Percentiles rank a stretch among this genome's conserved stretches.
phyloP scores from a whole-genome alignment of 2,113 vertebrate species.

The Glaucomys volans region DNA sequence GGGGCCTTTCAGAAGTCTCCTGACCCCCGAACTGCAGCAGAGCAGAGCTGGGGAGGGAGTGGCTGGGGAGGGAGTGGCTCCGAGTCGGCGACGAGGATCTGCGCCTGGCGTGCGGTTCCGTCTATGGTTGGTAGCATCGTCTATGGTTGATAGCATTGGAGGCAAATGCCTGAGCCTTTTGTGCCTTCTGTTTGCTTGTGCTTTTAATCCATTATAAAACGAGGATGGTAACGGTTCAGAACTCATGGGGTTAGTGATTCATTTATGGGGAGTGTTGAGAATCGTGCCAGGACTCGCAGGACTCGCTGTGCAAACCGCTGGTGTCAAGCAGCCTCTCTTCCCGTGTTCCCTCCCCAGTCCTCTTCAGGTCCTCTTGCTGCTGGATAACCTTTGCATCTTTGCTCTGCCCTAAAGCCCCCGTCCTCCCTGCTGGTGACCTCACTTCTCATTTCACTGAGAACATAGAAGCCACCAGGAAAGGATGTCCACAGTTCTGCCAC shows the following conservation, averaged over 20 bases:
- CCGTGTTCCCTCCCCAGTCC: neutral
- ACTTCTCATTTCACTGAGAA: neutral
- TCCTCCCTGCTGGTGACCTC: neutral
- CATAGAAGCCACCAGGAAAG: neutral
- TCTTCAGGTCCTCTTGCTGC: neutral
- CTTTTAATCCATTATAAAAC: neutral
- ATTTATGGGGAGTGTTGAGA: neutral
- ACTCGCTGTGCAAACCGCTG: too few species aligned
- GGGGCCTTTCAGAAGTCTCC: neutral
- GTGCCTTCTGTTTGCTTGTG: neutral
- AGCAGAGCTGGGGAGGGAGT: neutral
- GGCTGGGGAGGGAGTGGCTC: neutral
- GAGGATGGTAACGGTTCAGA: neutral
- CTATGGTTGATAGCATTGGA: neutral
- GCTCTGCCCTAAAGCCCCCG: neutral
- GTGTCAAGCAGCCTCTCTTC: neutral
- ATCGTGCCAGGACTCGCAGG: neutral
- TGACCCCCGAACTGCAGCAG: neutral
- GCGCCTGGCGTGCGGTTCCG: neutral
- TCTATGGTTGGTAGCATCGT: neutral
- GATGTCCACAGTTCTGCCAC: fast-evolving
- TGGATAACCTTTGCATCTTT: too few species aligned
- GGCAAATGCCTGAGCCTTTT: neutral
- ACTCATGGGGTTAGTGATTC: fast-evolving
- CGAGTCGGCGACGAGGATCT: neutral